A percentile compares a stretch with the other conserved stretches of the same genome.
Conservation (phyloP, 2,113 vertebrate species). For the Rostratula benghalensis region DNA sequence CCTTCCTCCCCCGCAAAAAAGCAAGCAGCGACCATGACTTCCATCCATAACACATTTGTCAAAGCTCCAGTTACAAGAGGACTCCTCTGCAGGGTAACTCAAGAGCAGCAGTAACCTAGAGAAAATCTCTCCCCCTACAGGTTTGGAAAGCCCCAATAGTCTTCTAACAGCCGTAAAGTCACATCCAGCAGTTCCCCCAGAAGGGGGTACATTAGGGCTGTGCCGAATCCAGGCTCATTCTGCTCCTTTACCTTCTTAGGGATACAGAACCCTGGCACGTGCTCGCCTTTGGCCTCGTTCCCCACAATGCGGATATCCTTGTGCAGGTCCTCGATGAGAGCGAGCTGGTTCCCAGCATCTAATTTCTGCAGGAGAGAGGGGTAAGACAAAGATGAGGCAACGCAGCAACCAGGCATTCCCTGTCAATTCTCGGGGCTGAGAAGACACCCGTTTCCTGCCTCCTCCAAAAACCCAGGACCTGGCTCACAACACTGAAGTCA, state of each 20-base stretch:
- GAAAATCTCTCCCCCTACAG: background rate
- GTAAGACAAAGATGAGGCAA: background rate
- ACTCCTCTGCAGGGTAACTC: background rate
- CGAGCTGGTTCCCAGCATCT: conserved; percentile 93
- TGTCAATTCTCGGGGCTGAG: background rate
- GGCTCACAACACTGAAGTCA: background rate
- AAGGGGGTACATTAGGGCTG: background rate
- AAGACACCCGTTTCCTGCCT: background rate
- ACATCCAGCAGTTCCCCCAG: background rate
- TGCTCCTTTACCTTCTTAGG: conserved; percentile 88
- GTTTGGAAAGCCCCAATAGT: background rate
- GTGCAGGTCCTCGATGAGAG: conserved; percentile 94
- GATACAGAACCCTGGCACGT: conserved; percentile 95
- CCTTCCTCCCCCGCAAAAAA: conserved; percentile 17
- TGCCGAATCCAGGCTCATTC: background rate
- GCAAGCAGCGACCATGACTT: background rate
- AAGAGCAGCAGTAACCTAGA: background rate
- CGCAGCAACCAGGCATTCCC: background rate
- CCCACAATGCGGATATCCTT: conserved; percentile 88
- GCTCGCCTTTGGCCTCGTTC: conserved; percentile 88
- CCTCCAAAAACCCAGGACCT: background rate
- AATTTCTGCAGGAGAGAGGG: conserved; percentile 81
- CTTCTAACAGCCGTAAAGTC: background rate
- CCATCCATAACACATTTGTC: background rate
- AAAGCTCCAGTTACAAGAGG: background rate